A percentile compares a stretch with the other conserved stretches of the same genome.
Conservation (phyloP, 2,113 vertebrate genomes). For the Triplophysa dalaica region DNA sequence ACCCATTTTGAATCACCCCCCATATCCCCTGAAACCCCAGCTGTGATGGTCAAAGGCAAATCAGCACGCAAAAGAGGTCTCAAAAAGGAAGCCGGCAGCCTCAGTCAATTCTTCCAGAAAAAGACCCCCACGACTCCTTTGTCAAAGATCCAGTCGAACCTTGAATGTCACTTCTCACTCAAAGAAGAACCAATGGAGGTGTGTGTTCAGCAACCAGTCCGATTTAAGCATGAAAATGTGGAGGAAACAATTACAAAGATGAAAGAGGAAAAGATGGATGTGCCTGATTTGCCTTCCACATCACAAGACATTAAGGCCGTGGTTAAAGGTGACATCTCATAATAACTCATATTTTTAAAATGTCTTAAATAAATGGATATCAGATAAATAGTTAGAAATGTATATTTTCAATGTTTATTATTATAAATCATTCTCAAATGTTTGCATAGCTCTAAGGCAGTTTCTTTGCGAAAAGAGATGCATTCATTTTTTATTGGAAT, state of each 20-base stretch:
- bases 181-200: slow-evolving; percentile 50
- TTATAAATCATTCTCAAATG: too few relatives aligned
- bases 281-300: slow-evolving; percentile 72
- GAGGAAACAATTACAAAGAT: neutral
- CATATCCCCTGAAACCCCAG: slow-evolving; percentile 65
- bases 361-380: neutral
- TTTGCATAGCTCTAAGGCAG: too few relatives aligned
- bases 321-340: slow-evolving; percentile 79
- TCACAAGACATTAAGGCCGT: slow-evolving; percentile 68
- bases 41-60: slow-evolving; percentile 60
- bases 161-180: slow-evolving; percentile 1
- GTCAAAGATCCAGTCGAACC: slow-evolving; percentile 23
- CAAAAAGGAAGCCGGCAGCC: slow-evolving; percentile 57
- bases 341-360: neutral
- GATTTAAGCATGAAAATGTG: slow-evolving; percentile 4
- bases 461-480: too few relatives aligned
- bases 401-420: too few relatives aligned
- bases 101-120: slow-evolving; percentile 73
- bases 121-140: slow-evolving; percentile 47
- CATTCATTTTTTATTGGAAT: too few relatives aligned
- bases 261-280: slow-evolving; percentile 53
- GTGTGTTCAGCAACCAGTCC: neutral
- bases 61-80: slow-evolving; percentile 48
- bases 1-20: slow-evolving; percentile 73
- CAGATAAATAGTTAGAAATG: too few relatives aligned